Percentiles rank a stretch among this genome's conserved stretches.
phyloP scores from a whole-genome alignment of 2,888 invertebrate genomes.

The Diarsia dahlii region DNA sequence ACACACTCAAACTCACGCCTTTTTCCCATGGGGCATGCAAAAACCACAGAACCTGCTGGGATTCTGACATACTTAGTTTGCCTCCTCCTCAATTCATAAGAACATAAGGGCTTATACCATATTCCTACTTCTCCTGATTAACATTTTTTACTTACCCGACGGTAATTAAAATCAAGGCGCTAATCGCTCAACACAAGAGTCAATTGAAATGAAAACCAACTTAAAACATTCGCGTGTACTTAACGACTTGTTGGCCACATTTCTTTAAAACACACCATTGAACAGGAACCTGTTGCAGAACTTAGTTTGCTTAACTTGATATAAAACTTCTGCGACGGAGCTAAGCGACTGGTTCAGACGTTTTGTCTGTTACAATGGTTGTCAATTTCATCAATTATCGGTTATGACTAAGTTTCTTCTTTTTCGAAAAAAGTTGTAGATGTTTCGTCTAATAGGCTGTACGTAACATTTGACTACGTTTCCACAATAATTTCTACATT shows the following conservation, averaged over 20 bases:
- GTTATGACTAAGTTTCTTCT: neutral
- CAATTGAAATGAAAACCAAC: slow-evolving; percentile 7
- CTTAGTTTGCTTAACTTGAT: slow-evolving; percentile 41
- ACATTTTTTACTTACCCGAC: neutral
- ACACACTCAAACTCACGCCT: too few species aligned
- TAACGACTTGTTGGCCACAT: neutral
- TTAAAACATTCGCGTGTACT: slow-evolving; percentile 5
- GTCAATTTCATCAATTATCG: neutral
- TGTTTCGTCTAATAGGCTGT: neutral
- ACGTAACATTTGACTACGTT: neutral
- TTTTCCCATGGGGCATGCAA: too few species aligned
- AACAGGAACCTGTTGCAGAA: slow-evolving; percentile 48
- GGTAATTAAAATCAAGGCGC: neutral
- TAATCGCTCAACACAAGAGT: neutral
- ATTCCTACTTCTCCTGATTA: neutral
- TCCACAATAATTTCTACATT: neutral
- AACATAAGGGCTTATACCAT: neutral
- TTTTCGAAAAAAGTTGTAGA: neutral
- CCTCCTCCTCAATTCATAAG: neutral
- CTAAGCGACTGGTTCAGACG: slow-evolving; percentile 4
- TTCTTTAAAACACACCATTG: slow-evolving; percentile 7
- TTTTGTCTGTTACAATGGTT: neutral
- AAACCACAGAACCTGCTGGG: too few species aligned
- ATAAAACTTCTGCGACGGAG: slow-evolving; percentile 40
- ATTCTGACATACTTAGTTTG: too few species aligned